Percentiles rank a stretch among this genome's conserved stretches.
phyloP scores from a whole-genome alignment of 2,888 invertebrate genomes.

The Protodeltote pygarga region DNA sequence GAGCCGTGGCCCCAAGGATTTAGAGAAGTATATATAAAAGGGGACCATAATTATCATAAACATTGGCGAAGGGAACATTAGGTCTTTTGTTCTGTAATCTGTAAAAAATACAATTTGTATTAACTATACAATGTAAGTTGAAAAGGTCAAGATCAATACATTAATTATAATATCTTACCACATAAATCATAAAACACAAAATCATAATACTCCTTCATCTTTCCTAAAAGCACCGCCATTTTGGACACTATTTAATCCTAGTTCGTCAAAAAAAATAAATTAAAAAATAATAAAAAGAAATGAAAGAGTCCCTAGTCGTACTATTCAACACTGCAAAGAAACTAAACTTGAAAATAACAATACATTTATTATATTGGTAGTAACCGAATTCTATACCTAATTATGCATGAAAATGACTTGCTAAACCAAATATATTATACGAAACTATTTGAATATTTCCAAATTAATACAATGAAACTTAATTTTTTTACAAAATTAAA shows the following conservation, averaged over 20 bases:
- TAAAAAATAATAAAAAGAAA: neutral
- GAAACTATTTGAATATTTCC: neutral
- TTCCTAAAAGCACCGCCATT: constrained; percentile 24
- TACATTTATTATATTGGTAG: constrained; percentile 13
- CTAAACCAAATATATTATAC: constrained; percentile 7
- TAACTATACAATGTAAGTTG: too few species aligned
- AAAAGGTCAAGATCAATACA: too few species aligned
- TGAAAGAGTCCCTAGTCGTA: neutral
- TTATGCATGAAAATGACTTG: constrained; percentile 19
- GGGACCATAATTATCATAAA: constrained; percentile 20
- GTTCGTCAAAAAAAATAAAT: too few species aligned
- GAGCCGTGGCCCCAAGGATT: constrained; percentile 43
- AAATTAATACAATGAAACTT: neutral
- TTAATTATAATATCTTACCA: constrained; percentile 40
- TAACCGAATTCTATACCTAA: constrained; percentile 4
- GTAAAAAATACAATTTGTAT: constrained; percentile 24
- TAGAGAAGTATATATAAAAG: constrained; percentile 45
- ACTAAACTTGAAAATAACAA: constrained; percentile 7
- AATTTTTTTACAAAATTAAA: too few species aligned
- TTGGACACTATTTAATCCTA: neutral
- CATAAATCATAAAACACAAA: constrained; percentile 45
- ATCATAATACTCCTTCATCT: constrained; percentile 26
- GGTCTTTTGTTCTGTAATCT: constrained; percentile 48
- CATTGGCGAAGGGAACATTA: constrained; percentile 33
- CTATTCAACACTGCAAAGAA: neutral